Evolutionary conservation across 1,140 invertebrate species (phyloP).

Genomic region (Papilio aristodemus): DNA sequence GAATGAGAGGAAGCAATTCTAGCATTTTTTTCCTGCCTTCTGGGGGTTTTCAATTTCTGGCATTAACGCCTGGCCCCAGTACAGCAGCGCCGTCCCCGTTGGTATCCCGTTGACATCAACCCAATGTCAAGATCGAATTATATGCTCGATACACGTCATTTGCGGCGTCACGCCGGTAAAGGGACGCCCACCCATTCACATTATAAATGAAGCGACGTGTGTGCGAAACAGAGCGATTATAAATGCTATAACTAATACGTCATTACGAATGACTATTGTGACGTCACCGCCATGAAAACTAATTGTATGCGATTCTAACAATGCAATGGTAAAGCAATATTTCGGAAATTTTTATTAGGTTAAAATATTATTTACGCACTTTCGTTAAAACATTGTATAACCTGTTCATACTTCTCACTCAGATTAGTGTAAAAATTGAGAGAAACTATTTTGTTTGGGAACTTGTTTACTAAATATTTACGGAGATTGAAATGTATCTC

Average conservation of each 20-base stretch:
- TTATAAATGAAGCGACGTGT: slow-evolving; percentile 20
- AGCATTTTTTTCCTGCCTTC: too few relatives aligned
- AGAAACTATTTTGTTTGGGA: too few relatives aligned
- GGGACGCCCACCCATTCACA: slow-evolving; percentile 21
- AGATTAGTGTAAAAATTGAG: too few relatives aligned
- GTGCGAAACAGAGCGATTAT: slow-evolving; percentile 37
- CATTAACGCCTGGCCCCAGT: too few relatives aligned
- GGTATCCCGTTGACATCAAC: slow-evolving; percentile 26
- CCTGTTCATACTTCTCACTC: too few relatives aligned
- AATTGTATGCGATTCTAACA: background rate
- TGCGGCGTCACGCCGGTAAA: slow-evolving; percentile 31
- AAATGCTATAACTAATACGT: slow-evolving; percentile 27
- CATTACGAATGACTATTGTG: background rate
- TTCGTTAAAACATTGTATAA: too few relatives aligned
- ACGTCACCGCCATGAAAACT: background rate
- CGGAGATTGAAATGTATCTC: too few relatives aligned
- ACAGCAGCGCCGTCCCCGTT: slow-evolving; percentile 5
- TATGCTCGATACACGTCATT: slow-evolving; percentile 48
- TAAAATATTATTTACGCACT: too few relatives aligned
- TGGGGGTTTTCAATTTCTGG: too few relatives aligned
- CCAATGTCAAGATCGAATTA: slow-evolving; percentile 51
- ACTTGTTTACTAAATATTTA: too few relatives aligned
- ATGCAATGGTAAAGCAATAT: background rate
- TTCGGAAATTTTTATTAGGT: too few relatives aligned
- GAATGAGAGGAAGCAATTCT: background rate